Base-by-base conservation (phyloP, 1,140 invertebrate genomes). In the Drosophila quadrilineata region DNA sequence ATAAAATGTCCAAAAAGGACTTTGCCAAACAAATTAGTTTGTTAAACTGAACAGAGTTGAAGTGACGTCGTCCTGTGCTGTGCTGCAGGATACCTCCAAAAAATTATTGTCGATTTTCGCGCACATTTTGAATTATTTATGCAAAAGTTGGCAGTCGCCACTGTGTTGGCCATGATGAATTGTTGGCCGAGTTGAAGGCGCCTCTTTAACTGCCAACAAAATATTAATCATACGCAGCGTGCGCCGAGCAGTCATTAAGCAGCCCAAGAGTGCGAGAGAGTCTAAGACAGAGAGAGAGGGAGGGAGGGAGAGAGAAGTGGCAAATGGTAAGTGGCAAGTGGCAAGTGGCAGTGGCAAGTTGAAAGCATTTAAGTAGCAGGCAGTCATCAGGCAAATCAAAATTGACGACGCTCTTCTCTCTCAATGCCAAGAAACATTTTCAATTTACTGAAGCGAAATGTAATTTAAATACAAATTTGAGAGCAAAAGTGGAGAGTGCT, bases 11-110 rank as follows among this genome's bases (percentile, higher is more conserved):
- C 33, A 38, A 50, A 31, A 52, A 49, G 41, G 45, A 54, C 57
- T 67, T 62, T 67, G 63, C 45, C 68, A 67, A 50, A 36, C 50
- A 71, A 71, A 71, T 71, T 63, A 63, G 69, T 52, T 68, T 68
- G 64, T 62, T 45, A 54, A 62, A 48, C 48, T 48, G 45, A 59
- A 59, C n/a, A 54, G 24, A 56, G 60, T 19, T 21, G n/a, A n/a
- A n/a, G n/a, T n/a, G n/a, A n/a, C n/a, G n/a, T n/a, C n/a, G n/a
- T n/a, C n/a, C n/a, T n/a, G n/a, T n/a, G n/a, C n/a, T n/a, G n/a
- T n/a, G n/a, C n/a, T n/a, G 26, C n/a, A 43, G 62, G 35, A 58
- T 28, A 29, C 28, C 52, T 29, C 9, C 6, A 2, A 2, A 31
- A 29, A 53, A 26, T 41, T 62, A n/a, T 62, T 31, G 26, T 46